Evolutionary conservation across 2,113 vertebrate genomes (phyloP).

Genomic region (Barbus barbus): DNA sequence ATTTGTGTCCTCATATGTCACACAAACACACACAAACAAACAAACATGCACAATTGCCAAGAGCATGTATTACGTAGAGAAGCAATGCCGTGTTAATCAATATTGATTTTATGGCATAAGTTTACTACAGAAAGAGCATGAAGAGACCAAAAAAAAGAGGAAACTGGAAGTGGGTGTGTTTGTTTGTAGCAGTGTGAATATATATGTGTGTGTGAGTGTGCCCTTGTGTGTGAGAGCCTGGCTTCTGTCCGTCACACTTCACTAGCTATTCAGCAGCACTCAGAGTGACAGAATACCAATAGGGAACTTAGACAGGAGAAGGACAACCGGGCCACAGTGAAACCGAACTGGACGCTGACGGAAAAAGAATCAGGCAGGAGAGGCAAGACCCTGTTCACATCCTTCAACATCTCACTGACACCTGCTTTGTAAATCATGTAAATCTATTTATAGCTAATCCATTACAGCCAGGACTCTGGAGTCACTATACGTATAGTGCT

Average conservation of each 20-base stretch:
- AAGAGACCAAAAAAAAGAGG: background rate
- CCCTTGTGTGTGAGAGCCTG: slow-evolving; percentile 13
- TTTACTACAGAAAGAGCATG: background rate
- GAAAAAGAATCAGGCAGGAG: slow-evolving; percentile 26
- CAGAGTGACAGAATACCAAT: slow-evolving; percentile 50
- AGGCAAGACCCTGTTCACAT: slow-evolving; percentile 4
- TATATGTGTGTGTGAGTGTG: background rate
- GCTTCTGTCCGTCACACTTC: slow-evolving; percentile 52
- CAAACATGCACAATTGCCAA: background rate
- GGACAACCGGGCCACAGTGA: slow-evolving; percentile 33
- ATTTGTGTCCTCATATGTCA: no score
- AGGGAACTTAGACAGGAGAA: slow-evolving; percentile 26
- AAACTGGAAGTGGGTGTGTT: slow-evolving; percentile 5
- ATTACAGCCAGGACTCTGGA: slow-evolving; percentile 6
- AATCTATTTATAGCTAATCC: slow-evolving; percentile 23
- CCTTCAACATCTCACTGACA: slow-evolving; percentile 14
- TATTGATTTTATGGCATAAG: background rate
- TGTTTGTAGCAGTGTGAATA: background rate
- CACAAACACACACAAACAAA: no score
- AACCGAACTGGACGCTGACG: slow-evolving; percentile 7
- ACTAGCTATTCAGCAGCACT: slow-evolving; percentile 37
- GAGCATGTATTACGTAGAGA: background rate
- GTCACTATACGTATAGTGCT: background rate
- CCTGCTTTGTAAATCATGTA: slow-evolving; percentile 16
- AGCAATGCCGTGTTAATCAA: background rate